Base-by-base conservation (phyloP, 2,797 vertebrate species). In the Salmo trutta region DNA sequence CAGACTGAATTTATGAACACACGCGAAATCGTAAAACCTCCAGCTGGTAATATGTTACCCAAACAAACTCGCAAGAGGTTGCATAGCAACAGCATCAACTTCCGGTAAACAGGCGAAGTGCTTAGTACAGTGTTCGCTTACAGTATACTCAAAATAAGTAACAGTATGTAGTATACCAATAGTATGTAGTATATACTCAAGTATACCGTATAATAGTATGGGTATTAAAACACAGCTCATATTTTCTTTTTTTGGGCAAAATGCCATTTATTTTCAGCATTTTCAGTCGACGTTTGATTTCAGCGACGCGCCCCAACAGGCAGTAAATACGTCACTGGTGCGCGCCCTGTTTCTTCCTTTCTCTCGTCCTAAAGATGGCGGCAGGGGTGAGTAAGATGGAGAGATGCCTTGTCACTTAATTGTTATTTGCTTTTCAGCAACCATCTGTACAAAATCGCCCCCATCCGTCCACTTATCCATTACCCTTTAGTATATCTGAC, bases 301-400 rank as follows among this genome's bases (percentile, higher is more conserved):
- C 53, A 59, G 62, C 83, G 51, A 73, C 90, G 81, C 83, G 84
- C 85, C 85, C 27, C 15, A 0, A 0, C 36, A 31, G 79, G 16
- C 73, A 90, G 86, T 92, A 91, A 93, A 91, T 92, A 93, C 93
- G 91, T 90, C 86, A 92, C 15, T 24, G 70, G 21, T 3, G 65
- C 81, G 93, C 91, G 90, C 81, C 80, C 71, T 86, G 88, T 93
- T 75, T 96, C 96, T 95, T 92, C 90, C 95, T 97, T 97, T 97
- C 95, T 96, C 95, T 96, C 95, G 93, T 95, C 93, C 95, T 96
- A 93, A 97, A 97, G 96, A 97, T 98, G 97, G 96, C 95, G 94
- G 94, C 94, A 93, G 97, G 96, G 96, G 97, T 98, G 90, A 97
- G 97, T 97, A 94, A 93, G 87, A 94, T 92, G 90, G 92, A 91